These are phyloP conservation scores for Lepeophtheirus nordmannii DNA, from an alignment of 2,888 invertebrate genomes.

Conservation along the genomic window DNA sequence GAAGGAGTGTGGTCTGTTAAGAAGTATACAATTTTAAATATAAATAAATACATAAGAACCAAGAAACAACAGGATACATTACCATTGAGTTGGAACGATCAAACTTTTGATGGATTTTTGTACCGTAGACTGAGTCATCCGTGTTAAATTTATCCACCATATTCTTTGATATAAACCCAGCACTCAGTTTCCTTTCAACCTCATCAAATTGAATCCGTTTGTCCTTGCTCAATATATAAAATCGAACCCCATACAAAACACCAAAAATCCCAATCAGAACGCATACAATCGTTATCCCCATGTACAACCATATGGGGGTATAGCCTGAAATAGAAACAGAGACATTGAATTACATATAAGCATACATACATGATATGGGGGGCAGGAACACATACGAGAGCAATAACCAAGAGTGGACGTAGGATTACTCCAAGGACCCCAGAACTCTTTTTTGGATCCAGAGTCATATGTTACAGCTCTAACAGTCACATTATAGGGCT, in stretches of 20 bases:
- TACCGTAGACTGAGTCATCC: background rate
- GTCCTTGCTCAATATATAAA: constrained; percentile 6
- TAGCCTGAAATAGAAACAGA: background rate
- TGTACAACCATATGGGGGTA: background rate
- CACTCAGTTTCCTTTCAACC: background rate
- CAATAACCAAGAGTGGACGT: background rate
- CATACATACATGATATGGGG: too few species aligned
- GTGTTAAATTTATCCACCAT: background rate
- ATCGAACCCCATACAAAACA: background rate
- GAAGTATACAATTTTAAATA: background rate
- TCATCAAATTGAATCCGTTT: background rate
- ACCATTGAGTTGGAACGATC: constrained; percentile 1
- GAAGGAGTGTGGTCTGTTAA: background rate
- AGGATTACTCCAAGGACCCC: constrained; percentile 2
- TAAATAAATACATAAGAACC: background rate
- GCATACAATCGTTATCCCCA: background rate
- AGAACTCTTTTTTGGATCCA: background rate
- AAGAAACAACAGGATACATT: background rate
- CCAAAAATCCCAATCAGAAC: background rate
- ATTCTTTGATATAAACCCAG: background rate
- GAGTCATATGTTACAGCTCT: background rate
- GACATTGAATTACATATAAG: too few species aligned
- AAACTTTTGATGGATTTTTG: background rate
- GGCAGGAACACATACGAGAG: background rate
- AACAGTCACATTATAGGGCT: background rate